These are phyloP conservation scores for Tamias sibiricus DNA, from an alignment of 2,113 vertebrate genomes.

Conservation along the genomic window DNA sequence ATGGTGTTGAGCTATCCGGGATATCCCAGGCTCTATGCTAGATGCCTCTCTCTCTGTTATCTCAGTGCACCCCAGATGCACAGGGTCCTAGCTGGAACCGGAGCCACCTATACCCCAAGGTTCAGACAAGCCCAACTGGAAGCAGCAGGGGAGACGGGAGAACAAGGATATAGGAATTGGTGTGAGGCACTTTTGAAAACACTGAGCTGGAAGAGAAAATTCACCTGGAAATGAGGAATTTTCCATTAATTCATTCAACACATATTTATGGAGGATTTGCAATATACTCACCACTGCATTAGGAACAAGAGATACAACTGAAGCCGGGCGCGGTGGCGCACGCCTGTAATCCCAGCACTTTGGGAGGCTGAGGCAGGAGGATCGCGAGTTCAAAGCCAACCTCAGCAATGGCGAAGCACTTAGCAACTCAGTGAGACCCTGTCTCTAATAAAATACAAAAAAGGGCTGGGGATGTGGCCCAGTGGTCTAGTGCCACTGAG, in stretches of 20 bases:
- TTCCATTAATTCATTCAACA: not conserved
- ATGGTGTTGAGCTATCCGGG: not conserved
- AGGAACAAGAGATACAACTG: not conserved
- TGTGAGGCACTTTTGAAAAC: not conserved
- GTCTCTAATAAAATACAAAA: too few relatives aligned
- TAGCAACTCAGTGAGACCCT: too few relatives aligned
- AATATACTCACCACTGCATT: not conserved
- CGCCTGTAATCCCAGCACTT: too few relatives aligned
- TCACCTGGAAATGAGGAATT: conserved; percentile 39
- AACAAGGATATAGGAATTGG: not conserved
- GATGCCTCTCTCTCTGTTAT: not conserved
- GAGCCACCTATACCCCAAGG: not conserved
- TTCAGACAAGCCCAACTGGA: not conserved
- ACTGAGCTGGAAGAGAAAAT: conserved; percentile 30
- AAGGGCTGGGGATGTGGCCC: too few relatives aligned
- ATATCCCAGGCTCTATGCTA: not conserved
- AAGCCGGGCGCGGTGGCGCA: too few relatives aligned
- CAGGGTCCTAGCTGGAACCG: not conserved
- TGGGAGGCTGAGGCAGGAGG: too few relatives aligned
- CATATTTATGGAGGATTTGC: not conserved
- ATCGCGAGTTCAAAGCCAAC: too few relatives aligned
- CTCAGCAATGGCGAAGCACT: too few relatives aligned
- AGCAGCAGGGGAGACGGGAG: not conserved
- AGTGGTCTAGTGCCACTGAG: too few relatives aligned
- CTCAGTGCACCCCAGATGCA: not conserved